Conservation (phyloP, 2,113 vertebrate genomes). For the Cathartes aura region DNA sequence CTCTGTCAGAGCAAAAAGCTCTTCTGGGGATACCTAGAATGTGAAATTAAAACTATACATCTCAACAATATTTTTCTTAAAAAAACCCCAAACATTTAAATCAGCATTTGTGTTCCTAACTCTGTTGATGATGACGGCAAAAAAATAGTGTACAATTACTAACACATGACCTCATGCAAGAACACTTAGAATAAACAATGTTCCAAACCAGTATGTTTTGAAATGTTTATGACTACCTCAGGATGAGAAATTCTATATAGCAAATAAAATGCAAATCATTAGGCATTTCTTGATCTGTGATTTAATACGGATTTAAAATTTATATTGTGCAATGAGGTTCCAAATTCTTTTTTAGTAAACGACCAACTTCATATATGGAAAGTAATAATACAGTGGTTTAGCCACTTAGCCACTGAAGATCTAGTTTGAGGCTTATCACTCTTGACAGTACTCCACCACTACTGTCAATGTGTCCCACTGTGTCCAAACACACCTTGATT, state of each 20-base stretch:
- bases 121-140: neutral
- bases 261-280: neutral
- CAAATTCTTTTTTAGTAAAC: neutral
- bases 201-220: neutral
- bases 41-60: neutral
- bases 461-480: neutral
- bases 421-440: neutral
- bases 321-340: neutral
- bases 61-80: neutral
- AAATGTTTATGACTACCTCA: neutral
- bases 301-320: neutral
- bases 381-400: neutral
- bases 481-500: neutral
- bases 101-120: neutral
- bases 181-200: neutral
- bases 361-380: neutral
- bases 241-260: neutral
- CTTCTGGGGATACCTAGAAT: neutral
- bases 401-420: neutral
- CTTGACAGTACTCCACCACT: neutral
- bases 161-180: neutral
- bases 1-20: neutral
- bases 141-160: neutral
- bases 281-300: neutral
- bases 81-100: neutral